Conservation (phyloP, 1,140 invertebrate genomes). For the Philotrypesis tridentata region DNA sequence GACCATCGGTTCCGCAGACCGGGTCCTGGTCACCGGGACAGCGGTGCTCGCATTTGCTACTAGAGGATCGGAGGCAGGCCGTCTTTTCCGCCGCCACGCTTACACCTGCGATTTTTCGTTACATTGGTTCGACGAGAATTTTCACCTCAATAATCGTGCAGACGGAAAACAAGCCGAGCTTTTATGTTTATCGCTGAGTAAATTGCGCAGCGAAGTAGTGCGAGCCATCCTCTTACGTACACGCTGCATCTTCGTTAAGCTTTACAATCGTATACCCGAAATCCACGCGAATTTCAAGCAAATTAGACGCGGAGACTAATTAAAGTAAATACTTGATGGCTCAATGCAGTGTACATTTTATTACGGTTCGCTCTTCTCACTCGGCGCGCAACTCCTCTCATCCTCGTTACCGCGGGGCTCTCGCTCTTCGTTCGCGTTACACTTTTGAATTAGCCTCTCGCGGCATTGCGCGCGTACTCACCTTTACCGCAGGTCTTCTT, state of each 20-base stretch:
- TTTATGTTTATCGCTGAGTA: too few species aligned
- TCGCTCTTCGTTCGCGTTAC: neutral
- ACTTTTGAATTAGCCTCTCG: neutral
- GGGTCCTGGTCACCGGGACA: constrained; percentile 88
- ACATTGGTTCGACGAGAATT: neutral
- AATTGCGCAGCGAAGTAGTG: too few species aligned
- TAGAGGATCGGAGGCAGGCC: constrained; percentile 81
- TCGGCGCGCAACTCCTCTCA: neutral
- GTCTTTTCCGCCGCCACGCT: constrained; percentile 76
- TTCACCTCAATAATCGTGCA: too few species aligned
- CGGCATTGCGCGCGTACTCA: constrained; percentile 61
- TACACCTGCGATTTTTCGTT: constrained; percentile 70
- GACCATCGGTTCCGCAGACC: constrained; percentile 92
- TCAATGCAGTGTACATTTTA: too few species aligned
- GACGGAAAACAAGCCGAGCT: too few species aligned
- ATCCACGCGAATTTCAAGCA: too few species aligned
- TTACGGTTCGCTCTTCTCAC: too few species aligned
- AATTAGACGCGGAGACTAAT: too few species aligned
- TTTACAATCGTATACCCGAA: too few species aligned
- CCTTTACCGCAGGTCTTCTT: constrained; percentile 93
- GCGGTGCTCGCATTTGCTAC: constrained; percentile 84
- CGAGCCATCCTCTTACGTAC: too few species aligned
- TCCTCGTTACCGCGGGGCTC: neutral
- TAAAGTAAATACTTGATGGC: too few species aligned
- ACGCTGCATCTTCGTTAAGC: too few species aligned